A percentile compares a stretch with the other conserved stretches of the same genome.
These are phyloP conservation scores for Euschistus heros DNA, from an alignment of 1,140 invertebrate species.

Conservation along the genomic window DNA sequence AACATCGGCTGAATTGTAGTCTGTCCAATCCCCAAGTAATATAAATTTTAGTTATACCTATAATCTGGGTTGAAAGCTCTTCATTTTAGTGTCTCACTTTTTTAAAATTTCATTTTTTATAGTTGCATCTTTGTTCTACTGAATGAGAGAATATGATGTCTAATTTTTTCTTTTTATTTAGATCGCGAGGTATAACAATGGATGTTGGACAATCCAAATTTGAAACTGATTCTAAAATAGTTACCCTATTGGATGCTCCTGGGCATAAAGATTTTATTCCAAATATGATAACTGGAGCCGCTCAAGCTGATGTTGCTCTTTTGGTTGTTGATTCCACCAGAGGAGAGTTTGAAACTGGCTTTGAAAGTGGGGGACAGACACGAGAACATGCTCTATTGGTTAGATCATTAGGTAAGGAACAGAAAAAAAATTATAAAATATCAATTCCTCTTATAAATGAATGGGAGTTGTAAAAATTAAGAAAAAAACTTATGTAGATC, in stretches of 20 bases:
- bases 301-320: constrained; percentile 93
- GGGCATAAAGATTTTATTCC: constrained; percentile 98
- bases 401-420: constrained; percentile 63
- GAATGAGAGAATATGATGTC: no score
- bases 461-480: no score
- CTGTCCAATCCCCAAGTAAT: no score
- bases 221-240: constrained; percentile 74
- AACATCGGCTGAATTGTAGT: no score
- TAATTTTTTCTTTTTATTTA: constrained; percentile 34
- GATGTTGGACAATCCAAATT: constrained; percentile 91
- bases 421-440: no score
- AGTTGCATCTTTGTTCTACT: no score
- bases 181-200: constrained; percentile 84
- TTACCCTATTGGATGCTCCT: constrained; percentile 86
- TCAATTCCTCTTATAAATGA: no score
- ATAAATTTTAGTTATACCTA: no score
- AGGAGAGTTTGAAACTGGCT: constrained; percentile 98
- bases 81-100: no score
- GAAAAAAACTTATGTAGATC: no score
- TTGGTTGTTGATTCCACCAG: constrained; percentile 90
- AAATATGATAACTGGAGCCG: constrained; percentile 94
- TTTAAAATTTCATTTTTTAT: no score
- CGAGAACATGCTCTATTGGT: constrained; percentile 92
- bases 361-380: constrained; percentile 94
- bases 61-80: no score